Base-by-base conservation (phyloP, 2,888 invertebrate genomes). In the Beris chalybata region DNA sequence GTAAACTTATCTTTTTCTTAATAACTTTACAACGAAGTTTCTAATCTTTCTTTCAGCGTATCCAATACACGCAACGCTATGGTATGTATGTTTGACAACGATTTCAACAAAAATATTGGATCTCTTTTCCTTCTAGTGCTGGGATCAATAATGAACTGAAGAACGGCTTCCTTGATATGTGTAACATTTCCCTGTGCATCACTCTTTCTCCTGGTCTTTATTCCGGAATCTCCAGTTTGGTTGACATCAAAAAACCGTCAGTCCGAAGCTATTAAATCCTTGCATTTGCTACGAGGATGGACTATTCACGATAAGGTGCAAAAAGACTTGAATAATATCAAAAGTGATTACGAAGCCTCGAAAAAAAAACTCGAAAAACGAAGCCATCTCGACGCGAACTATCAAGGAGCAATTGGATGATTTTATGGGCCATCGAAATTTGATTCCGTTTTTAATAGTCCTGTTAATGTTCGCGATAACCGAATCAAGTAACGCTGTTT, bases 171-270 rank as follows among this genome's bases (percentile, higher is more conserved):
- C 4, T 76, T 83, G 6, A 79, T 83, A 50, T 83, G 83, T 5
- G 78, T 84, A n/a, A 72, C 74, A 1, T 79, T 85, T 4, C 85
- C 86, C 0, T 68, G 85, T 0, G 70, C 81, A 11, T 83, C 85
- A 0, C 82, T 84, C 79, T 71, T 82, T 1, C 76, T 84, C 1
- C 84, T 85, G 0, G 73, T 83, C 0, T 79, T 84, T 74, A 85
- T 85, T 2, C 86, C 86, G 0, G 86, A 86, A 76, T 83, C 85
- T 6, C 85, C 85, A 29, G 80, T 84, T 71, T 85, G 85, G 85
- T 75, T 86, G n/a, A 71, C 85, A 66, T 83, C 85, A 0, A 84
- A 83, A 70, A 84, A 84, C 5, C 79, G 83, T 1, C 80, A 81
- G 71, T 82, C 83, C 72, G 85, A 85, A 12, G 85, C 86, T 0